Conservation (phyloP, 2,797 vertebrate species). For the Percopsis omiscomaycus region DNA sequence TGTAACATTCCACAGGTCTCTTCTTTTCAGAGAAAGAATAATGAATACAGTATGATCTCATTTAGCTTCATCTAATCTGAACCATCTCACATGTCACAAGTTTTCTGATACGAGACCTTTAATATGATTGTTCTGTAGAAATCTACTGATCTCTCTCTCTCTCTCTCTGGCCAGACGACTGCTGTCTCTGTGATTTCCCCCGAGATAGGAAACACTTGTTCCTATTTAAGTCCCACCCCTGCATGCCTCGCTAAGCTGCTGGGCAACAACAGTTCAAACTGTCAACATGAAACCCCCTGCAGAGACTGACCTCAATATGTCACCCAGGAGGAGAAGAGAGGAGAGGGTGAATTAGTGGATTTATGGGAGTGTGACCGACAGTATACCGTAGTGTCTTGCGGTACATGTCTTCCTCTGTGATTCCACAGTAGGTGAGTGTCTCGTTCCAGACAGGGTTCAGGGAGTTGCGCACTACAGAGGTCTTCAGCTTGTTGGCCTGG, state of each 20-base stretch:
- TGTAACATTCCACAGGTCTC: no score
- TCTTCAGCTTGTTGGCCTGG: conserved; percentile 93
- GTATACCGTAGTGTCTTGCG: conserved; percentile 87
- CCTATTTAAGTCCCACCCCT: conserved; percentile 58
- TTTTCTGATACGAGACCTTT: no score
- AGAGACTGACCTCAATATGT: conserved; percentile 79
- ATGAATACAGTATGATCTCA: neutral
- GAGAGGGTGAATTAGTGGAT: conserved; percentile 2
- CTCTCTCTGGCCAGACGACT: conserved; percentile 22
- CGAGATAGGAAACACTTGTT: conserved; percentile 39
- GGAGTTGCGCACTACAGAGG: conserved; percentile 87
- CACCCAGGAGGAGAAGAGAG: conserved; percentile 40
- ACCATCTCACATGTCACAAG: no score
- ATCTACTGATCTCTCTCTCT: conserved; percentile 27
- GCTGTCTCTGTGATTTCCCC: conserved; percentile 52
- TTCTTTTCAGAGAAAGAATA: neutral
- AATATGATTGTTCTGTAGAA: neutral
- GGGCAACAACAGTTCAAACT: conserved; percentile 42
- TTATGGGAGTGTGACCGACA: neutral
- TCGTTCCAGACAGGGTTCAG: conserved; percentile 91
- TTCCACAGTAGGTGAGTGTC: conserved; percentile 86
- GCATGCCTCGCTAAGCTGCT: conserved; percentile 28
- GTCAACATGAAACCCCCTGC: conserved; percentile 38
- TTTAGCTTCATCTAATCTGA: no score
- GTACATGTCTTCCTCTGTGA: conserved; percentile 88